Percentiles rank a stretch among this genome's conserved stretches.
Conservation (phyloP, 2,888 invertebrate genomes). For the Ophion costatus region DNA sequence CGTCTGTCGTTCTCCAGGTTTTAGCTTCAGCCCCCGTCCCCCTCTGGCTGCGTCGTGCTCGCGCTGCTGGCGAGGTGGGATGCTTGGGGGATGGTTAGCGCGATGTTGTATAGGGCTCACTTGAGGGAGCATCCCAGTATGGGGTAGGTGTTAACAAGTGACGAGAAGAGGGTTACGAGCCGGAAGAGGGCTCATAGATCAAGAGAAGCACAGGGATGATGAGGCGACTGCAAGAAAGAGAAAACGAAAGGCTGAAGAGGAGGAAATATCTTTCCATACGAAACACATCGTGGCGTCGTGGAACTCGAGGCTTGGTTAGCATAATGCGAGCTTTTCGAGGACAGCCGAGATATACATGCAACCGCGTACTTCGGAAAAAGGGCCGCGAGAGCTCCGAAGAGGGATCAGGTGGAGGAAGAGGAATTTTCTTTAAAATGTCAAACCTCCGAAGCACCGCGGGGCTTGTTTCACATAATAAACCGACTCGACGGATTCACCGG, state of each 20-base stretch:
- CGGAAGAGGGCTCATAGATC: slow-evolving; percentile 76
- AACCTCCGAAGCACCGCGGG: slow-evolving; percentile 64
- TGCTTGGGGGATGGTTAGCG: slow-evolving; percentile 53
- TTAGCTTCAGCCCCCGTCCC: background rate
- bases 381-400: slow-evolving; percentile 24
- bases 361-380: slow-evolving; percentile 4
- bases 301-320: slow-evolving; percentile 77
- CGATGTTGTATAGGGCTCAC: slow-evolving; percentile 33
- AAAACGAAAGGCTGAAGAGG: background rate
- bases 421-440: slow-evolving; percentile 81
- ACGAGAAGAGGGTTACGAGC: slow-evolving; percentile 62
- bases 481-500: slow-evolving; percentile 43
- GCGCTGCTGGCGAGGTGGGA: slow-evolving; percentile 66
- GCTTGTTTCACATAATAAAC: slow-evolving; percentile 67
- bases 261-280: slow-evolving; percentile 65
- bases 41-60: slow-evolving; percentile 46
- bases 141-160: slow-evolving; percentile 78
- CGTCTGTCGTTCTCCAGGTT: slow-evolving; percentile 46
- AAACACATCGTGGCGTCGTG: slow-evolving; percentile 76
- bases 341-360: slow-evolving; percentile 51
- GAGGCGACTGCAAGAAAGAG: slow-evolving; percentile 29
- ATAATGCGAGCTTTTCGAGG: slow-evolving; percentile 78
- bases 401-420: slow-evolving; percentile 70
- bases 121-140: slow-evolving; percentile 46
- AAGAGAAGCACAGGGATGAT: slow-evolving; percentile 69